These are phyloP conservation scores for Paguma larvata DNA, from an alignment of 2,797 vertebrate species.

Conservation along the genomic window DNA sequence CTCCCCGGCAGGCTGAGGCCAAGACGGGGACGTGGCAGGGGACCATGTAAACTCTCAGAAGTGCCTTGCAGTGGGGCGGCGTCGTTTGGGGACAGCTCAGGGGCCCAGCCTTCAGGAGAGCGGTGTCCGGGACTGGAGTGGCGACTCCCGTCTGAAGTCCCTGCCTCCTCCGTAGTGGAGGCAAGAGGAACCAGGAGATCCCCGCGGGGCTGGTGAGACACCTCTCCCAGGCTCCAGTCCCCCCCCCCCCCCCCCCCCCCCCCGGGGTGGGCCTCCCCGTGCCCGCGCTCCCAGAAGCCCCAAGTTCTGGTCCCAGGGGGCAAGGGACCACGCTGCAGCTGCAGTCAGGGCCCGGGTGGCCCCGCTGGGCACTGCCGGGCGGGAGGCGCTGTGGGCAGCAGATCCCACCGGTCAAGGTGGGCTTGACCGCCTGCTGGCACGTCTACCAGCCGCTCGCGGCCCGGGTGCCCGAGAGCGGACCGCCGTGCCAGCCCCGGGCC, in stretches of 20 bases:
- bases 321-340: too few species aligned
- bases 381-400: background rate
- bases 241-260: rapidly evolving
- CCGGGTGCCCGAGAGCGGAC: background rate
- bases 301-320: background rate
- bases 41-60: background rate
- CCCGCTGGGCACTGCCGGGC: too few species aligned
- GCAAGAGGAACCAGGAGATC: too few species aligned
- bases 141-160: background rate
- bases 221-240: background rate
- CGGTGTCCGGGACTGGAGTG: background rate
- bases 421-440: background rate
- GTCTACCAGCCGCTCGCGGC: background rate
- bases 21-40: background rate
- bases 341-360: background rate
- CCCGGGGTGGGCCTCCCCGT: background rate
- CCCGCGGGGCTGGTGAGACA: background rate
- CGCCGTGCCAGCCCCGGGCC: background rate
- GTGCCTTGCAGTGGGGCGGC: background rate
- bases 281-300: background rate
- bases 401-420: background rate
- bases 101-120: background rate
- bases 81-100: background rate
- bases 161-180: background rate
- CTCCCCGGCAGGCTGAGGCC: background rate